Evolutionary conservation across 2,797 vertebrate genomes (phyloP), one percentile per base, ranked within the genome.

Genomic region (Morus bassanus): DNA sequence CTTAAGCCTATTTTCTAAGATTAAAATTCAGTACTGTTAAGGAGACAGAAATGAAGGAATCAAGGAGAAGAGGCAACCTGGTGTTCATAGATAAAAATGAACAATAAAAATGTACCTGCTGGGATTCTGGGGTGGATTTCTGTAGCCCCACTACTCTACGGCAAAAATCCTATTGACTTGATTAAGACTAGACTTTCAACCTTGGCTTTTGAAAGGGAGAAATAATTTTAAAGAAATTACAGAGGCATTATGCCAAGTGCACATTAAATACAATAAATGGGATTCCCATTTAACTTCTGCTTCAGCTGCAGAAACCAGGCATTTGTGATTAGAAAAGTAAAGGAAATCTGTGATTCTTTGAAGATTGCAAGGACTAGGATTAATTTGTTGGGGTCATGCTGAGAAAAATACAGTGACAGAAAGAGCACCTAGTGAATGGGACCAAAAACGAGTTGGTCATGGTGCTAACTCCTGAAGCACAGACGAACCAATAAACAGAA

Each of bases 201-300:
- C 25, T 84, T 65, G 69, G 18, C 17, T 86, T 95, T 88, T 90
- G 76, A 94, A 95, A 84, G 9, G 68, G 33, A 81, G n/a, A 85
- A 90, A 96, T 76, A 64, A 92, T 93, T 76, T 88, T 85, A 85
- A 85, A 81, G 72, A 90, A 96, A 92, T 85, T 93, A 80, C 24
- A 67, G 15, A 65, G 84, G 69, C 60, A 50, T 75, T 68, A 5
- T 80, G 84, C 72, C 94, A 92, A 77, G 27, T 68, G 23, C 60
- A 93, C 51, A 92, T 88, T 85, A 88, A 82, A 73, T 85, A 85
- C 75, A 96, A 45, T 45, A 45, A 91, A 93, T 92, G 88, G 79
- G 65, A 95, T 96, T 93, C 65, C 78, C 80, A 74, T 85, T 68
- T 85, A 88, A 76, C n/a, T 89, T 79, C 28, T 86, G 61, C 82